Percentiles rank a stretch among this genome's conserved stretches.
Evolutionary conservation across 1,140 invertebrate species (phyloP).

Genomic region (Gryon sp.): DNA sequence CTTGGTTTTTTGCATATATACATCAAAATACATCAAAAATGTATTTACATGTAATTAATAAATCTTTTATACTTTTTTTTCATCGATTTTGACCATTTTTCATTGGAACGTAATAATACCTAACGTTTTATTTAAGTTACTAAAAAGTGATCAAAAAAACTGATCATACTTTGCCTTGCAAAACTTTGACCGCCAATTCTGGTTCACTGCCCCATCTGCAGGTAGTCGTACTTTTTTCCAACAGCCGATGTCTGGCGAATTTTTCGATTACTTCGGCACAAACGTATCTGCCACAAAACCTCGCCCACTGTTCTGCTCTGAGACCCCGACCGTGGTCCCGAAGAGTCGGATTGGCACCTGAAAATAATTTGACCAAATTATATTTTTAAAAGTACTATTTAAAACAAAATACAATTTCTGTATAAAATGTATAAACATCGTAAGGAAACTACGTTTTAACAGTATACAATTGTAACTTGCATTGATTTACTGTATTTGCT

Average conservation of each 20-base stretch:
- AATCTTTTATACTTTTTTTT: no score
- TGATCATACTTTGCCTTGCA: conserved; percentile 78
- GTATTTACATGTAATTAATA: no score
- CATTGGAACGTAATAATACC: no score
- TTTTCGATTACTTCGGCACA: conserved; percentile 88
- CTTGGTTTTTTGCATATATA: neutral
- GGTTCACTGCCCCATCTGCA: conserved; percentile 83
- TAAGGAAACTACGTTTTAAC: no score
- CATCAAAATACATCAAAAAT: no score
- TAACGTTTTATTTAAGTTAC: no score
- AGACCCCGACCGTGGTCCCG: conserved; percentile 86
- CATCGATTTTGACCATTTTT: no score
- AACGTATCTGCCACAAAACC: conserved; percentile 86
- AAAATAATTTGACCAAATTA: no score
- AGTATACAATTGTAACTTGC: no score
- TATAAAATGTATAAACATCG: no score
- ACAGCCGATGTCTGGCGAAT: conserved; percentile 81
- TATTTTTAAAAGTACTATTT: no score
- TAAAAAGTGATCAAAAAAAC: no score
- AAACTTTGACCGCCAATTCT: conserved; percentile 78
- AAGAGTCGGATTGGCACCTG: conserved; percentile 87
- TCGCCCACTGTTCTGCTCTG: conserved; percentile 88
- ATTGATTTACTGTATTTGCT: conserved; percentile 6
- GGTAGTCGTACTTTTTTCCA: conserved; percentile 80
- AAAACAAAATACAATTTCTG: neutral